Base-by-base conservation (phyloP, 2,113 vertebrate genomes). In the Formicarius rufipectus region DNA sequence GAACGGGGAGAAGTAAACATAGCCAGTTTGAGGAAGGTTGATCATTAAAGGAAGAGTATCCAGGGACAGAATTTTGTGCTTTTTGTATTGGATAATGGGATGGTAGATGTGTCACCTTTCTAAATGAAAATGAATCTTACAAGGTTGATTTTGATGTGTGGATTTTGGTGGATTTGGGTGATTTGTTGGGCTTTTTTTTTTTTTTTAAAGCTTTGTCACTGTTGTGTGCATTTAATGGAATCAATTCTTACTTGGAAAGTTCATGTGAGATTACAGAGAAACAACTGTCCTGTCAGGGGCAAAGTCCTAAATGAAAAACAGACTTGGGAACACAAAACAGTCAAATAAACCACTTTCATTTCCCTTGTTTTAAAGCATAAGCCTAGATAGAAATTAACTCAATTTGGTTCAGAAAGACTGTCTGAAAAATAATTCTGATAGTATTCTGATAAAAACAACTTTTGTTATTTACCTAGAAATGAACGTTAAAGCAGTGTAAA, bases 281-380 rank as follows among this genome's bases (percentile, higher is more conserved):
- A 14, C 8, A 62, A 9, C 40, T 86, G 9, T 82, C 14, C 5
- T 42, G 33, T 69, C n/a, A 75, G 62, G 35, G 16, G 6, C 62
- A 58, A 87, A 93, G 69, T 87, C n/a, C 56, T 62, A 37, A 78
- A 59, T 58, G 24, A 76, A 79, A 59, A 84, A 35, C 20, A 47
- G 39, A 58, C 56, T 72, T 18, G 53, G 53, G 68, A 30, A 66
- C 28, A 58, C 3, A 1, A 81, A 89, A 40, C 16, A 63, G 31
- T 53, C 12, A 58, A 14, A 3, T 33, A 39, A 63, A 84, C 50
- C 5, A 8, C 39, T 42, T 33, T 69, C 0, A 6, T 62, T 63
- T 73, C 22, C 8, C 5, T 66, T 87, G 55, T 53, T 69, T 79
- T 79, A 76, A 82, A 85, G 28, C 20, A 87, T 85, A 78, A 89